phyloP scores from a whole-genome alignment of 2,113 vertebrate species.

The Lampris megalopsis region DNA sequence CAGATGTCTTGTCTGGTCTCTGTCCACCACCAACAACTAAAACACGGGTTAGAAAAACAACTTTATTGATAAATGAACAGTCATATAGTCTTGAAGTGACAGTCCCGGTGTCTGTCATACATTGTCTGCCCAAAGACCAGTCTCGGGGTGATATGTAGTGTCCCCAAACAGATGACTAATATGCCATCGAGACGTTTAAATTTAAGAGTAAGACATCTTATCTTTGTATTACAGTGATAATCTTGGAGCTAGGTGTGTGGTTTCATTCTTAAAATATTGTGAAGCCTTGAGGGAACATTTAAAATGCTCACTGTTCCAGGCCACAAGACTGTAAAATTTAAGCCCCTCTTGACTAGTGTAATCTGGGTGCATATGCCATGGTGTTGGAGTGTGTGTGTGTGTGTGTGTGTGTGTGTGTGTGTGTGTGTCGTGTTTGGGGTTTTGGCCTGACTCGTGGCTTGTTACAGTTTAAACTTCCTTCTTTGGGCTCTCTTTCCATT shows the following conservation, averaged over 20 bases:
- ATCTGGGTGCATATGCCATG: slow-evolving; percentile 4
- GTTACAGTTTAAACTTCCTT: slow-evolving; percentile 61
- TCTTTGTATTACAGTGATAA: neutral
- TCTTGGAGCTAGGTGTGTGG: neutral
- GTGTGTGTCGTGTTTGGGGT: neutral
- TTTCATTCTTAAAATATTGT: slow-evolving; percentile 15
- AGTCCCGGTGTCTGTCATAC: neutral
- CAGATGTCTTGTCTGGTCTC: slow-evolving; percentile 79
- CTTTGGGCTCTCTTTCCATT: slow-evolving; percentile 64
- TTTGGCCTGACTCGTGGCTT: slow-evolving; percentile 43
- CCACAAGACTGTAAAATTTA: neutral
- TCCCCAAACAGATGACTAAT: neutral
- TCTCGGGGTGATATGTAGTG: neutral
- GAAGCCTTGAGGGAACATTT: slow-evolving; percentile 26
- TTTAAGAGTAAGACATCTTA: too few relatives aligned
- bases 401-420: slow-evolving; percentile 6
- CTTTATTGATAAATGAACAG: neutral
- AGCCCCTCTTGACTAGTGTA: slow-evolving; percentile 13
- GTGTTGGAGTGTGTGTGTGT: slow-evolving; percentile 2
- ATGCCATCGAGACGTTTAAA: too few relatives aligned
- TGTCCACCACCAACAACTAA: slow-evolving; percentile 51
- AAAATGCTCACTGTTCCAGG: slow-evolving; percentile 10
- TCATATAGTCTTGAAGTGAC: neutral
- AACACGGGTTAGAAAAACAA: slow-evolving; percentile 20
- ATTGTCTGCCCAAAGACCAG: neutral